phyloP scores from a whole-genome alignment of 2,797 vertebrate genomes.

The Setipinna tenuifilis region DNA sequence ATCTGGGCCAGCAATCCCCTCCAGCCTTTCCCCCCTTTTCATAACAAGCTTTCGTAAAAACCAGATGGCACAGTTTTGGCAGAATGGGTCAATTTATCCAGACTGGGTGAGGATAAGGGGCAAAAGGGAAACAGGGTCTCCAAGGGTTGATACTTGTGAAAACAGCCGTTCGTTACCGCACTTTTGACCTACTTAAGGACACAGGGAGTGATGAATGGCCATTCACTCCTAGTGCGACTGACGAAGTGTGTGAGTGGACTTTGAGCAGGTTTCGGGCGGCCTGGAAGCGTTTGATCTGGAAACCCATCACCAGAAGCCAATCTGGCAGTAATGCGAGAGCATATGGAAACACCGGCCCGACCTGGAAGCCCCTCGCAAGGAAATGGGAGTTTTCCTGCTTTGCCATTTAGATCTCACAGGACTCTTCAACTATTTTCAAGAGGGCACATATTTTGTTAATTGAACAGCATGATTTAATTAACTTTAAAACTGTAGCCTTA shows the following conservation, averaged over 20 bases:
- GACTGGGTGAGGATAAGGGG: slow-evolving; percentile 20
- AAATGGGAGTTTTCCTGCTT: slow-evolving; percentile 27
- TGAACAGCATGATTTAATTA: slow-evolving; percentile 25
- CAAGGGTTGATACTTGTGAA: slow-evolving; percentile 36
- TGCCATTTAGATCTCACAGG: slow-evolving; percentile 32
- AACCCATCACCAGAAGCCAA: slow-evolving; percentile 29
- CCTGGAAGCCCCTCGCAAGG: slow-evolving; percentile 36
- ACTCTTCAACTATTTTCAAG: slow-evolving; percentile 15
- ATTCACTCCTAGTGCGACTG: slow-evolving; percentile 23
- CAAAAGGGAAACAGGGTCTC: slow-evolving; percentile 21
- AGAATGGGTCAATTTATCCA: slow-evolving; percentile 47
- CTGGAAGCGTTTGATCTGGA: slow-evolving; percentile 30
- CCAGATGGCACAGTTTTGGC: slow-evolving; percentile 53
- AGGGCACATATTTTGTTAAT: slow-evolving; percentile 18
- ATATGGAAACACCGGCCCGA: slow-evolving; percentile 25
- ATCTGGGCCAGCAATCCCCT: slow-evolving; percentile 52
- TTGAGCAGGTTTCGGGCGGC: background rate
- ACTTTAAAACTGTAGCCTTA: background rate
- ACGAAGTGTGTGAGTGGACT: background rate
- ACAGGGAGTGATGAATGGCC: slow-evolving; percentile 28
- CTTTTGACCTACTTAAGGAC: slow-evolving; percentile 44
- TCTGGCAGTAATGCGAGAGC: slow-evolving; percentile 30
- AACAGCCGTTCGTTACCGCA: slow-evolving; percentile 20
- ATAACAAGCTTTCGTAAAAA: slow-evolving; percentile 26
- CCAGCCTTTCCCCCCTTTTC: slow-evolving; percentile 33